phyloP scores from a whole-genome alignment of 2,797 vertebrate species.

The Cetoscarus ocellatus region DNA sequence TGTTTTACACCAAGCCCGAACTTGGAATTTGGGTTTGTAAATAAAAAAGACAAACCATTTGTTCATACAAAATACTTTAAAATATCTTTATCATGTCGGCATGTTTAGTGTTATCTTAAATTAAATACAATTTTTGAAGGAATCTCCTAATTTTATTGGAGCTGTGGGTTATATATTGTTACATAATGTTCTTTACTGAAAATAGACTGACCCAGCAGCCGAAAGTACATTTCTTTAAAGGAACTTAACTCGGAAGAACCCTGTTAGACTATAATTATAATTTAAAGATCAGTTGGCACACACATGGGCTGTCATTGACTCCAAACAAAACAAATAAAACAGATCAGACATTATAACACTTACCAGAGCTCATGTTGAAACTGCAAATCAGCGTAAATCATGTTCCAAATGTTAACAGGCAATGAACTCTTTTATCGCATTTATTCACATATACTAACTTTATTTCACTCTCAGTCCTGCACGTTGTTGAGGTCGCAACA shows the following conservation, averaged over 20 bases:
- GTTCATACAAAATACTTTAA: too few species aligned
- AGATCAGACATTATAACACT: slow-evolving; percentile 35
- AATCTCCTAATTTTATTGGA: too few species aligned
- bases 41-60: too few species aligned
- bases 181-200: neutral
- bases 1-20: too few species aligned
- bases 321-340: too few species aligned
- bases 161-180: neutral
- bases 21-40: too few species aligned
- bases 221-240: neutral
- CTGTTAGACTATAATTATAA: neutral
- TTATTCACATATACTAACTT: neutral
- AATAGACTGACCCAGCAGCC: neutral
- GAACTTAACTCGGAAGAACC: neutral
- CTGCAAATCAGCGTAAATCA: slow-evolving; percentile 14
- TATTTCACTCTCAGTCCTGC: neutral
- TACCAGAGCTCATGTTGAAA: slow-evolving; percentile 70
- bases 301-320: neutral
- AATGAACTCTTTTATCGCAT: neutral
- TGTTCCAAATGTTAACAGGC: neutral
- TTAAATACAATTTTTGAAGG: too few species aligned
- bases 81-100: too few species aligned
- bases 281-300: neutral
- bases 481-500: neutral
- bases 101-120: too few species aligned